phyloP scores from a whole-genome alignment of 2,888 invertebrate genomes.

The Drosophila quinaria region DNA sequence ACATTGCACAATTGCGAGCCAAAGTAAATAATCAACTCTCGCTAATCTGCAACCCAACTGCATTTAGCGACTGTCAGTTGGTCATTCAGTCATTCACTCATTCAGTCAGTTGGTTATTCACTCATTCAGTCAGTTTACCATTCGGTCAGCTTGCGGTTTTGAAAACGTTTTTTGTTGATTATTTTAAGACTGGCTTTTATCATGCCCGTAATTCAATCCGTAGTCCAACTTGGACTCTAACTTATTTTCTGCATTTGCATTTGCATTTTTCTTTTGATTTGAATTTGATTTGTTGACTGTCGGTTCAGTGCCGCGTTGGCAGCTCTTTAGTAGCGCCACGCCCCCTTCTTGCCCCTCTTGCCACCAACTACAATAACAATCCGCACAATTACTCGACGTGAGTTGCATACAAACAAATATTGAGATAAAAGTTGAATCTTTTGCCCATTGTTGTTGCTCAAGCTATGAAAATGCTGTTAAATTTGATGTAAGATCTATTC shows the following conservation, averaged over 20 bases:
- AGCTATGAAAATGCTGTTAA: constrained; percentile 40
- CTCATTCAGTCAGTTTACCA: constrained; percentile 27
- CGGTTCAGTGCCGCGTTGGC: constrained; percentile 22
- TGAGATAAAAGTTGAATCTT: constrained; percentile 8
- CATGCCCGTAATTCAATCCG: constrained; percentile 50
- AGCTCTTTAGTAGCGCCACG: constrained; percentile 49
- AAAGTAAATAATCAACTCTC: constrained; percentile 79
- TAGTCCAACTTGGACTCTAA: constrained; percentile 25
- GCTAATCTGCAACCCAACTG: constrained; percentile 75
- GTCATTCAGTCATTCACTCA: constrained; percentile 33
- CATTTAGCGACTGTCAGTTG: constrained; percentile 63
- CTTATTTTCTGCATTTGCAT: constrained; percentile 38
- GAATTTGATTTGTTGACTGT: constrained; percentile 51
- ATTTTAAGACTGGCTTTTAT: constrained; percentile 43
- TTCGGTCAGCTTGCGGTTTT: constrained; percentile 65
- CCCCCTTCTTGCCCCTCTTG: constrained; percentile 7
- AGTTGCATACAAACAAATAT: constrained; percentile 40
- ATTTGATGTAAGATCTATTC: constrained; percentile 26
- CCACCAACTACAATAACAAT: background rate
- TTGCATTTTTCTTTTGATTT: constrained; percentile 25
- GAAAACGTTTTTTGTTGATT: constrained; percentile 60
- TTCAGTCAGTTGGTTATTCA: constrained; percentile 12
- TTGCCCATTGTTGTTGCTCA: constrained; percentile 12
- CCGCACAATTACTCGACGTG: constrained; percentile 46
- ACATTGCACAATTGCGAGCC: constrained; percentile 62